These are phyloP conservation scores for Crematogaster levior DNA, from an alignment of 2,888 invertebrate species.

Conservation along the genomic window DNA sequence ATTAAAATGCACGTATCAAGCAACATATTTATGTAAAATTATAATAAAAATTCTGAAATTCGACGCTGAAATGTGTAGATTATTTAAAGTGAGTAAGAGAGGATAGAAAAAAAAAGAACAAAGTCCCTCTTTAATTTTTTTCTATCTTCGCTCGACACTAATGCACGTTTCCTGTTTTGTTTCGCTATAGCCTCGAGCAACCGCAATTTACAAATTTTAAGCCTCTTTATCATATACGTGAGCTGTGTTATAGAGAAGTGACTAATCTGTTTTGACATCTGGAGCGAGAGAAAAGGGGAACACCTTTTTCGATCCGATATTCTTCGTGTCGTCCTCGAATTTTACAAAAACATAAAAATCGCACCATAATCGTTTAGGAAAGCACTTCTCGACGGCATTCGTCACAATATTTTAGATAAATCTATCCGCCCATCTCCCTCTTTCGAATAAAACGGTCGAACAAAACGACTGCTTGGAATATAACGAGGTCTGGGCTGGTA, in stretches of 20 bases:
- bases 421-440: neutral
- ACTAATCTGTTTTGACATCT: neutral
- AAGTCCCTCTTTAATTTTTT: neutral
- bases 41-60: neutral
- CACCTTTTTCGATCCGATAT: neutral
- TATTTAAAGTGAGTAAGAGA: neutral
- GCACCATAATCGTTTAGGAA: neutral
- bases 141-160: neutral
- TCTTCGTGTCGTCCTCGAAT: neutral
- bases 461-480: neutral
- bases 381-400: neutral
- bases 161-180: too few relatives aligned
- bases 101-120: neutral
- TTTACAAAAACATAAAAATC: neutral
- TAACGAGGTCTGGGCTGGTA: conserved; percentile 14
- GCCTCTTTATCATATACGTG: neutral
- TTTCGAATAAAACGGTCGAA: neutral
- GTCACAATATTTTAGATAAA: neutral
- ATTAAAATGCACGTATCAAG: too few relatives aligned
- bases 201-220: neutral
- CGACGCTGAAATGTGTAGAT: neutral
- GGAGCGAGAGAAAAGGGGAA: neutral
- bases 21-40: neutral
- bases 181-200: neutral
- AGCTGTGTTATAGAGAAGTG: neutral